Conservation (phyloP, 2,888 invertebrate species). For the Stenichneumon culpator region DNA sequence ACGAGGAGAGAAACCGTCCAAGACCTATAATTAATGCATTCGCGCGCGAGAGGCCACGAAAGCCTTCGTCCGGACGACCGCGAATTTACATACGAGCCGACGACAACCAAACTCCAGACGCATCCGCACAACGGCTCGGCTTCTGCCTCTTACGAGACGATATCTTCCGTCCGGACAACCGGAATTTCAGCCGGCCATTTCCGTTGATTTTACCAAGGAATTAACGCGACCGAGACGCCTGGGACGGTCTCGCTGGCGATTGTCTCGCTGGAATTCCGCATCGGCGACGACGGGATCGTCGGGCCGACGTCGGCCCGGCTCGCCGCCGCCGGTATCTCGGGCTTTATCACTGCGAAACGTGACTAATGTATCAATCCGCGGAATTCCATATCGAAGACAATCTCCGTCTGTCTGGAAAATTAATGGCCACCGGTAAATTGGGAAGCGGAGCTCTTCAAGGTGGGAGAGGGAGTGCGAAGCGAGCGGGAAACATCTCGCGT, state of each 20-base stretch:
- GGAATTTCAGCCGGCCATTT: conserved; percentile 54
- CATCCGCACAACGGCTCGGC: conserved; percentile 39
- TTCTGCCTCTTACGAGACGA: conserved; percentile 26
- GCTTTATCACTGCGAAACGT: not conserved
- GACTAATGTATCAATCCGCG: conserved; percentile 15
- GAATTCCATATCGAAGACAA: conserved; percentile 18
- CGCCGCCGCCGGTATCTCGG: not conserved
- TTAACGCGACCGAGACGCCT: conserved; percentile 33
- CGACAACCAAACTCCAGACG: conserved; percentile 63
- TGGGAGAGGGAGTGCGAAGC: not conserved
- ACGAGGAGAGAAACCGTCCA: conserved; percentile 24
- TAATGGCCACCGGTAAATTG: conserved; percentile 27
- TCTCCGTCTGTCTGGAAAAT: conserved; percentile 28
- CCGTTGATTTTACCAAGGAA: conserved; percentile 57
- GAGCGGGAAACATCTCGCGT: not conserved
- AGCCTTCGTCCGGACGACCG: conserved; percentile 60
- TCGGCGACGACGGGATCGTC: not conserved
- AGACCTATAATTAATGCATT: conserved; percentile 78
- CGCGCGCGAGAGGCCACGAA: conserved; percentile 44
- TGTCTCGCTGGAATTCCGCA: conserved; percentile 24
- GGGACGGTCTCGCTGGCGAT: not conserved
- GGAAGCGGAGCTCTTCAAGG: not conserved
- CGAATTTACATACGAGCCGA: conserved; percentile 75
- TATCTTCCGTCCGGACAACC: conserved; percentile 14
- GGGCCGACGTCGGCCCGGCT: no score